Conservation (phyloP, 2,113 vertebrate species). For the Corythoichthys intestinalis region DNA sequence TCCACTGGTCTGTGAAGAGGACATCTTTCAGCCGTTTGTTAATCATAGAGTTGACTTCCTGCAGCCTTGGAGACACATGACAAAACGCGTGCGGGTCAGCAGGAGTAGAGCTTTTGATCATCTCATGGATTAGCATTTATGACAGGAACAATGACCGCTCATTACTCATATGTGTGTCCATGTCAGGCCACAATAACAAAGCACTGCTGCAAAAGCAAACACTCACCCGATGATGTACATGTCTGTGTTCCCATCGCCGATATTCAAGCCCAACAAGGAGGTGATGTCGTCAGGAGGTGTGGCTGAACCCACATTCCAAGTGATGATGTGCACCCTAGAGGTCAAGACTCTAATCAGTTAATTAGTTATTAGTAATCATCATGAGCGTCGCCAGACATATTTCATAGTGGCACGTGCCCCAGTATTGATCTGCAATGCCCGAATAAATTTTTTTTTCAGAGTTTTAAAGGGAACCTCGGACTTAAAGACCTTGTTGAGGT, state of each 20-base stretch:
- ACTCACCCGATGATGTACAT: constrained; percentile 96
- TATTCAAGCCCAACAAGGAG: constrained; percentile 84
- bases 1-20: constrained; percentile 98
- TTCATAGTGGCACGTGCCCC: no score
- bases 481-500: no score
- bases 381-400: no score
- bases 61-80: constrained; percentile 76
- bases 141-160: constrained; percentile 7
- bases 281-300: constrained; percentile 89
- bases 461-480: no score
- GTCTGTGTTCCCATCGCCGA: constrained; percentile 81
- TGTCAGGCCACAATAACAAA: neutral
- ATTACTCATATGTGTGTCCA: constrained; percentile 18
- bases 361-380: no score
- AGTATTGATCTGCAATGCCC: no score
- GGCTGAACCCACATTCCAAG: constrained; percentile 94
- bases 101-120: constrained; percentile 13
- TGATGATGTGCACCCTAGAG: constrained; percentile 88
- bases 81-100: constrained; percentile 29
- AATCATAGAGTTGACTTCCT: constrained; percentile 98
- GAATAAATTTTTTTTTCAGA: no score
- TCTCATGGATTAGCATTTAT: constrained; percentile 7
- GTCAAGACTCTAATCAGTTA: constrained; percentile 10
- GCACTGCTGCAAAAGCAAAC: neutral
- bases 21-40: constrained; percentile 95